phyloP scores from a whole-genome alignment of 2,888 invertebrate species.

The Netelia fuscicornis region DNA sequence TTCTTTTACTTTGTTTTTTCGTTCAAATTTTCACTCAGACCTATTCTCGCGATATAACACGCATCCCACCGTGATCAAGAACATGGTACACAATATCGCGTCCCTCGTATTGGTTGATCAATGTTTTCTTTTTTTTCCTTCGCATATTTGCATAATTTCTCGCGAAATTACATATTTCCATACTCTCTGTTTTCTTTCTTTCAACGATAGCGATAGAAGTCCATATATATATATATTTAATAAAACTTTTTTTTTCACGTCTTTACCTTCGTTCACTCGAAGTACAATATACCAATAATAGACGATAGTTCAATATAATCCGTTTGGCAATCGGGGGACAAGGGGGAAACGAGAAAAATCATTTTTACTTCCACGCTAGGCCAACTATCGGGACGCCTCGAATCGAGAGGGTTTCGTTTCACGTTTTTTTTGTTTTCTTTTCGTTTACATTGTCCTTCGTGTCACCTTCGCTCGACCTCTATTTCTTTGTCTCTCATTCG shows the following conservation, averaged over 20 bases:
- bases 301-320: constrained; percentile 76
- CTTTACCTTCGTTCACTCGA: constrained; percentile 68
- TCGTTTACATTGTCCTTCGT: not conserved
- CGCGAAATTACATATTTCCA: constrained; percentile 61
- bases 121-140: constrained; percentile 43
- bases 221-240: constrained; percentile 77
- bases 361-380: constrained; percentile 81
- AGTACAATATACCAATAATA: constrained; percentile 80
- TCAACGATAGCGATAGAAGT: constrained; percentile 83
- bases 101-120: constrained; percentile 45
- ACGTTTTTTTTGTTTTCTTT: constrained; percentile 3
- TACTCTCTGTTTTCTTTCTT: constrained; percentile 70
- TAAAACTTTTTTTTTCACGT: constrained; percentile 77
- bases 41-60: constrained; percentile 46
- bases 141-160: constrained; percentile 44
- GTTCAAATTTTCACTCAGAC: constrained; percentile 27
- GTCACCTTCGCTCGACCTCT: not conserved
- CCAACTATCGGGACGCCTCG: constrained; percentile 81
- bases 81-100: constrained; percentile 37
- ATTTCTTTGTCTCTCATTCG: constrained; percentile 8
- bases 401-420: constrained; percentile 72
- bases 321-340: constrained; percentile 72
- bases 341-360: constrained; percentile 74
- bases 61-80: constrained; percentile 46
- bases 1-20: no score